These are phyloP conservation scores for Clytia hemisphaerica DNA, from an alignment of 30 jellyfish, hydroid and myxozoan genomes.

Conservation along the genomic window DNA sequence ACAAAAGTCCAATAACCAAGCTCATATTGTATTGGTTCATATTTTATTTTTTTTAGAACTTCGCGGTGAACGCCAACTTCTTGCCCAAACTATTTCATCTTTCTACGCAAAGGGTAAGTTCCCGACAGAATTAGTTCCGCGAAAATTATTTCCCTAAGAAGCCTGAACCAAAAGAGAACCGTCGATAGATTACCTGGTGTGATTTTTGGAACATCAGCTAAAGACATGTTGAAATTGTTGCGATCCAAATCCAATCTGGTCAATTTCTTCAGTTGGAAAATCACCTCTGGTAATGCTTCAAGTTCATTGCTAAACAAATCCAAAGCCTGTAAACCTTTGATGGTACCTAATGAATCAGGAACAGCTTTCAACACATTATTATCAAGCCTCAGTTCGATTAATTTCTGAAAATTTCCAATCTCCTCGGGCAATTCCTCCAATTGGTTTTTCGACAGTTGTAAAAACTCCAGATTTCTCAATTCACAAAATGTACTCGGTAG, in stretches of 20 bases:
- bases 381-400: conserved; percentile 65
- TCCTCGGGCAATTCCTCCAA: conserved; percentile 47
- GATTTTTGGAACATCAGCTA: conserved; percentile 52
- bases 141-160: no score
- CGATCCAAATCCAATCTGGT: conserved; percentile 67
- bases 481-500: conserved; percentile 74
- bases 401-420: conserved; percentile 47
- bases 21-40: no score
- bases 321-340: conserved; percentile 46
- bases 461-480: conserved; percentile 31
- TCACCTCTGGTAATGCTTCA: conserved; percentile 46
- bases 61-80: no score
- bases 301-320: conserved; percentile 71
- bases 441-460: conserved; percentile 77
- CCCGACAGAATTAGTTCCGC: no score
- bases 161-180: no score
- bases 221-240: conserved; percentile 29
- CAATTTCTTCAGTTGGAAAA: conserved; percentile 31
- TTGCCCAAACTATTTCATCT: no score
- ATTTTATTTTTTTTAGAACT: no score
- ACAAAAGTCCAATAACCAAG: no score
- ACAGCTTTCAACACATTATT: conserved; percentile 33
- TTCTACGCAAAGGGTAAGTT: no score
- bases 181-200: conserved; percentile 38
- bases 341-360: conserved; percentile 49